Evolutionary conservation across 1,140 invertebrate genomes (phyloP).

Genomic region (Kradibia gibbosae): DNA sequence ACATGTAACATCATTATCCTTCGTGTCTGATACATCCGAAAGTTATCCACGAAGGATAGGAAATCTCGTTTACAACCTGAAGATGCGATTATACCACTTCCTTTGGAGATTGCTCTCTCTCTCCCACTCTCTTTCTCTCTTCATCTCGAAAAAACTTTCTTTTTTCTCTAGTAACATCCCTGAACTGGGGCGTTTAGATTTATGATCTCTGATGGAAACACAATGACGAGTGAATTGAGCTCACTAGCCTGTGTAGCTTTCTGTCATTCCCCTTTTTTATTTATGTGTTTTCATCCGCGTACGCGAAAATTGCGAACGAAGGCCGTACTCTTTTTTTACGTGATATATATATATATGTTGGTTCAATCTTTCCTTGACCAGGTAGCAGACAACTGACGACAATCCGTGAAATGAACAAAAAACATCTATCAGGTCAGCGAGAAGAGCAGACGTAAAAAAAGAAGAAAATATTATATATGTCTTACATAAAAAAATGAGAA

Average conservation of each 20-base stretch:
- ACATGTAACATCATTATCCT: neutral
- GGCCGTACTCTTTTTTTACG: constrained; percentile 4
- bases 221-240: constrained; percentile 45
- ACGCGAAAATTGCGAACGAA: neutral
- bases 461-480: constrained; percentile 9
- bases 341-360: neutral
- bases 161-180: neutral
- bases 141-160: neutral
- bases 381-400: constrained; percentile 2
- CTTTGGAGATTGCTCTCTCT: neutral
- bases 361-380: constrained; percentile 38
- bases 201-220: constrained; percentile 54
- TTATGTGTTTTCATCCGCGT: neutral
- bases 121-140: neutral
- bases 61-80: constrained; percentile 49
- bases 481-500: constrained; percentile 19
- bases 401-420: constrained; percentile 48
- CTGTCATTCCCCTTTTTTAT: neutral
- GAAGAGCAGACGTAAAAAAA: constrained; percentile 21
- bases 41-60: constrained; percentile 20
- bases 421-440: constrained; percentile 42
- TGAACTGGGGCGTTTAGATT: constrained; percentile 52
- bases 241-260: constrained; percentile 11
- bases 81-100: constrained; percentile 45
- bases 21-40: neutral